phyloP scores from a whole-genome alignment of 2,797 vertebrate genomes.

The Xenopus petersii region DNA sequence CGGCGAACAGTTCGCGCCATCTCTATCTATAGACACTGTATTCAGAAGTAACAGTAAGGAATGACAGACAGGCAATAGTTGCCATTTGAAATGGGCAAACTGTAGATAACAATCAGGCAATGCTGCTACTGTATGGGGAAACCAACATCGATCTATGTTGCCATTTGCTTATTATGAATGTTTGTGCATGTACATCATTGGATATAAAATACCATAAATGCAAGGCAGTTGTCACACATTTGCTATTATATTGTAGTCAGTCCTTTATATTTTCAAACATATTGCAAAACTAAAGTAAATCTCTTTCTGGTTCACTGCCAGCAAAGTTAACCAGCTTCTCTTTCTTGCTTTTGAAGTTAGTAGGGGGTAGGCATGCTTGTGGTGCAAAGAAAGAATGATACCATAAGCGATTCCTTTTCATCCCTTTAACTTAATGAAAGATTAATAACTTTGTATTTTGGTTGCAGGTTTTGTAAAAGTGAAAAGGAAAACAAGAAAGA shows the following conservation, averaged over 20 bases:
- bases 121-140: no score
- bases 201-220: no score
- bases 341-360: constrained; percentile 91
- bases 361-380: constrained; percentile 87
- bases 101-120: no score
- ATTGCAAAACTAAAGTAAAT: constrained; percentile 80
- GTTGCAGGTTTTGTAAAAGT: constrained; percentile 68
- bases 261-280: constrained; percentile 58
- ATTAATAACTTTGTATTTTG: constrained; percentile 98
- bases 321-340: constrained; percentile 84
- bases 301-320: constrained; percentile 88
- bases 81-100: no score
- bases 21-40: no score
- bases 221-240: constrained; percentile 25
- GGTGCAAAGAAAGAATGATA: constrained; percentile 88
- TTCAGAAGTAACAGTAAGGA: no score
- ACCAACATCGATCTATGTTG: no score
- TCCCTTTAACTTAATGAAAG: constrained; percentile 98
- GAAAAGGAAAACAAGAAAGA: constrained; percentile 16
- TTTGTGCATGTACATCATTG: no score
- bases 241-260: constrained; percentile 37
- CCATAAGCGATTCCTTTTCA: constrained; percentile 99
- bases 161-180: no score
- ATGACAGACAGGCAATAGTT: no score
- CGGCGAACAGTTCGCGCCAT: no score